A percentile compares a stretch with the other conserved stretches of the same genome.
Evolutionary conservation across 2,888 invertebrate genomes (phyloP).

Genomic region (Diaperis boleti): DNA sequence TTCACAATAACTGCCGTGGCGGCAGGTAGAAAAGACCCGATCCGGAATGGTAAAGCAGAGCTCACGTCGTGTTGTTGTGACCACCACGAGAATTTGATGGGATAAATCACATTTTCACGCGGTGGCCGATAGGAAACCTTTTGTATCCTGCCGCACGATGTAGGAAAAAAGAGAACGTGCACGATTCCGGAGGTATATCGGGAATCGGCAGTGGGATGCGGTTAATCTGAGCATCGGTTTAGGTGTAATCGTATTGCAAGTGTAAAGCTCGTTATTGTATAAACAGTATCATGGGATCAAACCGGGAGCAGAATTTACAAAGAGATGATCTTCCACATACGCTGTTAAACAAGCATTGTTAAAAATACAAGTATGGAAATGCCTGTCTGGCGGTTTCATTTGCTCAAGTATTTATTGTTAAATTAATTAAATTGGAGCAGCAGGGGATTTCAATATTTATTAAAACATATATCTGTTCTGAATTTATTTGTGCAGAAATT

Average conservation of each 20-base stretch:
- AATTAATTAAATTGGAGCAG: too few species aligned
- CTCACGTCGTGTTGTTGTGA: constrained; percentile 37
- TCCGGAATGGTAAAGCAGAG: constrained; percentile 47
- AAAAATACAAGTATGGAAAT: too few species aligned
- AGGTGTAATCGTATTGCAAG: background rate
- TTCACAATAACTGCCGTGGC: constrained; percentile 45
- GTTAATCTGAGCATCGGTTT: background rate
- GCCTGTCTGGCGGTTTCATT: too few species aligned
- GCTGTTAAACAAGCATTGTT: too few species aligned
- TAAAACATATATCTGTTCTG: too few species aligned
- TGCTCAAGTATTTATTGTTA: too few species aligned
- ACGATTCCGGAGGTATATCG: background rate
- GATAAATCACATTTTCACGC: constrained; percentile 30
- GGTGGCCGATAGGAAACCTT: constrained; percentile 12
- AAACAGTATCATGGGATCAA: background rate
- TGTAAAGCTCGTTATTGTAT: background rate
- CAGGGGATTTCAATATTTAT: too few species aligned
- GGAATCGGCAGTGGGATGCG: background rate
- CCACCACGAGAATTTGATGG: constrained; percentile 30
- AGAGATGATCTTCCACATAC: background rate
- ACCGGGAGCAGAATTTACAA: background rate
- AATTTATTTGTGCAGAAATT: too few species aligned
- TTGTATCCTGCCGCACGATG: background rate
- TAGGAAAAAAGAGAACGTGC: background rate
- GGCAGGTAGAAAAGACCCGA: constrained; percentile 44